Conservation (phyloP, 2,888 invertebrate species). For the Phyto melanocephala region DNA sequence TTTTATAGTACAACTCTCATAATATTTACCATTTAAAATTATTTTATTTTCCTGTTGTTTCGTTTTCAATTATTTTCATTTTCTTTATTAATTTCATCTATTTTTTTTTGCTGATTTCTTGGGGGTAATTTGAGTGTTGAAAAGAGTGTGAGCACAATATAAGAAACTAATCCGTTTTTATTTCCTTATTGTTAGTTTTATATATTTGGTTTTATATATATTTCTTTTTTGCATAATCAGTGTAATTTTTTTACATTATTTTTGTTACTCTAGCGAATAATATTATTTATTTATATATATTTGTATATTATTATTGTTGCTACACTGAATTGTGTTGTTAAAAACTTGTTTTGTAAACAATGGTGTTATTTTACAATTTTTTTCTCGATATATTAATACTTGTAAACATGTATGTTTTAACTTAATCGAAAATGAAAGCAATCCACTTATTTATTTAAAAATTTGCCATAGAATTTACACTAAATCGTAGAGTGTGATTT, state of each 20-base stretch:
- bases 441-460: slow-evolving; percentile 27
- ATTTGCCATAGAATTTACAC: slow-evolving; percentile 34
- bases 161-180: slow-evolving; percentile 38
- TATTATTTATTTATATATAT: slow-evolving; percentile 31
- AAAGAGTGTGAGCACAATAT: background rate
- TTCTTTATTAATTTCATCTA: too few species aligned
- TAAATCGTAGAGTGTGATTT: slow-evolving; percentile 16
- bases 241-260: slow-evolving; percentile 12
- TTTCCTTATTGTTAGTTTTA: slow-evolving; percentile 34
- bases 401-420: background rate
- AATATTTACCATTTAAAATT: slow-evolving; percentile 45
- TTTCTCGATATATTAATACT: slow-evolving; percentile 15
- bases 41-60: background rate
- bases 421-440: background rate
- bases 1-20: background rate
- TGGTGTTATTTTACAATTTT: slow-evolving; percentile 40
- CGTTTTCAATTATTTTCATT: too few species aligned
- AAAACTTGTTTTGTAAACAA: slow-evolving; percentile 51
- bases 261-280: slow-evolving; percentile 31
- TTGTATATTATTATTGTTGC: background rate
- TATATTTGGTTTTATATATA: slow-evolving; percentile 3
- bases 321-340: slow-evolving; percentile 29
- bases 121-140: background rate
- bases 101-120: background rate
- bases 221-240: slow-evolving; percentile 38